Evolutionary conservation across 2,888 invertebrate species (phyloP), one percentile per base, ranked within the genome.

Genomic region (Chrysolina americana): DNA sequence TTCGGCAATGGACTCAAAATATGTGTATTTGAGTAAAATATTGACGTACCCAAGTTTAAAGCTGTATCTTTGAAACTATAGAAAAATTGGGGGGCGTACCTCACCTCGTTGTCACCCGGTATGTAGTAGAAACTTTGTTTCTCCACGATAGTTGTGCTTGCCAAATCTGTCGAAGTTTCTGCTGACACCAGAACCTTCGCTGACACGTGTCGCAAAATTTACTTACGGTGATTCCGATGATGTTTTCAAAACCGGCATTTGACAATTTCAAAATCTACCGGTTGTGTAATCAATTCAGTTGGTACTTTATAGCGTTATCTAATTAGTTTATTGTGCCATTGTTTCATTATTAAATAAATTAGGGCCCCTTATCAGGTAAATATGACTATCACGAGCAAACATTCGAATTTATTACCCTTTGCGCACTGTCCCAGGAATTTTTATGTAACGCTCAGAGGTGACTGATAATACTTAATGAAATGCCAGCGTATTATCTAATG

Each of bases 291-390:
- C n/a, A 15, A 47, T 47, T 47, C 47, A n/a, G n/a, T 13, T 36
- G 36, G 15, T 9, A 59, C 28, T 59, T 48, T 36, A 48, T 50
- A 15, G 50, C 19, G 36, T 48, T 50, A 65, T 68, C 76, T 82
- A 81, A 81, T 82, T 78, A 78, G 71, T 81, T 82, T 82, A 81
- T 81, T 78, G 75, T 68, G 75, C 78, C 80, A 82, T 83, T 81
- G 83, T 83, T 81, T 80, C 78, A 75, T 78, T 80, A 79, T 78
- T 78, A 80, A 80, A 80, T 78, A 80, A 74, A 80, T 79, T 79
- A 70, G 63, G 68, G 74, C 71, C 70, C 76, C 76, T 81, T 81
- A 79, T 77, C 76, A 75, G 74, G 77, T 78, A 80, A 82, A 82
- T 81, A 81, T 73, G 71, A 76, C 79, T 82, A 83, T 83, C 82